A percentile compares a stretch with the other conserved stretches of the same genome.
Conservation (phyloP, 2,113 vertebrate genomes). For the Oncorhynchus keta region DNA sequence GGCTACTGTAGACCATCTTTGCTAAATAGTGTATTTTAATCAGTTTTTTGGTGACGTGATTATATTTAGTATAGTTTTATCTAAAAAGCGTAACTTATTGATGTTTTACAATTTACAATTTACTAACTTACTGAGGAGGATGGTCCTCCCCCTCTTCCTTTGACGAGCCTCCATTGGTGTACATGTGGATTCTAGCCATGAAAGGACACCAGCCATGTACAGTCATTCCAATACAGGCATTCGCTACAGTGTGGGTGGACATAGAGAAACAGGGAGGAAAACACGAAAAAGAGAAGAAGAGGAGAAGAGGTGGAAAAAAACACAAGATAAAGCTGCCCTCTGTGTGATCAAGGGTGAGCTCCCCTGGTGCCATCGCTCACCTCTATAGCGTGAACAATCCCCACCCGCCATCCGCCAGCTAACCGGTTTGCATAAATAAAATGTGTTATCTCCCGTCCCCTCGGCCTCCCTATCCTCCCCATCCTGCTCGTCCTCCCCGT, state of each 20-base stretch:
- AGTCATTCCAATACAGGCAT: not conserved
- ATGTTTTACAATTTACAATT: too few relatives aligned
- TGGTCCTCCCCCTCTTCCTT: too few relatives aligned
- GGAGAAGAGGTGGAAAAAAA: conserved; percentile 32
- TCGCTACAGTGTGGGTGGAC: not conserved
- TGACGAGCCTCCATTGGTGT: not conserved
- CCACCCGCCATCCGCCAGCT: conserved; percentile 68
- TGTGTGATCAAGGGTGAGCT: conserved; percentile 71
- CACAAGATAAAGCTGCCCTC: conserved; percentile 60
- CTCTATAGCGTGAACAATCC: conserved; percentile 75
- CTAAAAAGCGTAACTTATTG: too few relatives aligned
- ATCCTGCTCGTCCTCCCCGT: not conserved
- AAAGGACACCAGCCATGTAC: not conserved
- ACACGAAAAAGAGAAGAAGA: conserved; percentile 5
- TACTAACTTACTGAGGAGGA: too few relatives aligned
- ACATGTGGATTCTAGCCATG: not conserved
- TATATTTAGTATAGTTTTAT: too few relatives aligned
- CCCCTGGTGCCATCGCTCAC: conserved; percentile 65
- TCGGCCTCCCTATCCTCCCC: conserved; percentile 60
- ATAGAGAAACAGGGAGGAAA: not conserved
- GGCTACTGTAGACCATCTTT: too few relatives aligned
- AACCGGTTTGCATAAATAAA: conserved; percentile 77
- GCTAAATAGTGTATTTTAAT: too few relatives aligned
- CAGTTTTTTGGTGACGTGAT: too few relatives aligned
- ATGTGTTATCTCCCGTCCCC: conserved; percentile 74